Evolutionary conservation across 2,797 vertebrate species (phyloP).

Genomic region (Lacerta viridis): DNA sequence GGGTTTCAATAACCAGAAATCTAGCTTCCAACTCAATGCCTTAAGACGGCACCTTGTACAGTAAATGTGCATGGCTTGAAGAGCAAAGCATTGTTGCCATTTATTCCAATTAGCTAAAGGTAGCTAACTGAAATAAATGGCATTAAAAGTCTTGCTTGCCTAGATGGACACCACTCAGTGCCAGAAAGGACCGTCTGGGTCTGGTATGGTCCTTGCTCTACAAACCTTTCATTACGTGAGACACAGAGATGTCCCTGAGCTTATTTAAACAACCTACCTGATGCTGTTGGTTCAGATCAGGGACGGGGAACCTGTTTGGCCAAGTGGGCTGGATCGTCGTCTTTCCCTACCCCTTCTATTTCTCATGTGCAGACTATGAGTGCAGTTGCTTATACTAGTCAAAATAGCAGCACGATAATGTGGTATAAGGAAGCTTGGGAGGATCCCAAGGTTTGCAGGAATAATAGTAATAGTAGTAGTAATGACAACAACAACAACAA

Average conservation of each 20-base stretch:
- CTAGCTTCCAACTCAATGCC: not conserved
- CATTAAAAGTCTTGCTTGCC: not conserved
- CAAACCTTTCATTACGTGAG: not conserved
- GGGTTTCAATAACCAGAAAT: not conserved
- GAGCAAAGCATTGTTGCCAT: rapidly evolving
- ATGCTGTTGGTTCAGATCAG: not conserved
- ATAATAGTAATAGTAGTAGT: too few species aligned
- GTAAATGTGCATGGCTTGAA: not conserved
- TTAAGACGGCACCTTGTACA: not conserved
- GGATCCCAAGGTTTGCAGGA: too few species aligned
- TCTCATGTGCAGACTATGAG: too few species aligned
- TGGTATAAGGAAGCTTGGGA: too few species aligned
- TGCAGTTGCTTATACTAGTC: too few species aligned
- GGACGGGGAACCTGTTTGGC: too few species aligned
- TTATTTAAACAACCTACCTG: too few species aligned
- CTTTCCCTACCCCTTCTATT: too few species aligned
- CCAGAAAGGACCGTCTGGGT: not conserved
- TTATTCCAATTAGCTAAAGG: rapidly evolving
- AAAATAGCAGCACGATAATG: too few species aligned
- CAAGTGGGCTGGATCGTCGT: too few species aligned
- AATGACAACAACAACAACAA: too few species aligned
- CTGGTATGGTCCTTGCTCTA: not conserved
- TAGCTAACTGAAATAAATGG: not conserved
- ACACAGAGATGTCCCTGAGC: too few species aligned
- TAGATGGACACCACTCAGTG: not conserved